Evolutionary conservation across 2,797 vertebrate species (phyloP), one percentile per base, ranked within the genome.

Genomic region (Cichlasoma orientale): DNA sequence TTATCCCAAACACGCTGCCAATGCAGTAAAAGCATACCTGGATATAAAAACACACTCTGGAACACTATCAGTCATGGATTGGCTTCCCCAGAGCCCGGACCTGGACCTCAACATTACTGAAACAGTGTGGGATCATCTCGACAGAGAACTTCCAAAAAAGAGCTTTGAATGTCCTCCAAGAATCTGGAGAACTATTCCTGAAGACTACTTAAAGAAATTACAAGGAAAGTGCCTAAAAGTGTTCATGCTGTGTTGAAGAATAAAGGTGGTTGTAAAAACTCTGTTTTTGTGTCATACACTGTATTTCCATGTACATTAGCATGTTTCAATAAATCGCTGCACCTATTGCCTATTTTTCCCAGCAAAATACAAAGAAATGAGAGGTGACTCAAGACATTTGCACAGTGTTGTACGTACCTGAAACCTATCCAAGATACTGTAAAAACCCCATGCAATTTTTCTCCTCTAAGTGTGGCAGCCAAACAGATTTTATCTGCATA

Each of bases 401-500:
- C 59, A 25, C 13, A 25, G 0, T 25, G 25, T 3, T 44, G 36
- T 41, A 41, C 25, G 14, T n/a, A 57, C 9, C 8, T 27, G 74
- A 71, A 71, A 79, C 25, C 13, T 23, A 33, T 38, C 23, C 56
- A 47, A 50, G 10, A 58, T 52, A 47, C 56, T 56, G 29, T 11
- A 55, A 23, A 21, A 27, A 19, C 8, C 69, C 21, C n/a, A 2
- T 77, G 31, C 25, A 70, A 25, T 55, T 33, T 21, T n/a, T 56
- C 12, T 70, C 21, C 47, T 41, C 52, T 36, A 29, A 77, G 33
- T 68, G 73, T 77, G 76, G 50, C 79, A 76, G 83, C 82, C 77
- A 76, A 80, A 70, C 38, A 44, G 25, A 79, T 74, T 77, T 75
- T 23, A 80, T 59, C 78, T 87, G 73, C 82, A 82, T 86, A 36